These are phyloP conservation scores for Nilaparvata lugens DNA, from an alignment of 1,140 invertebrate species.

Conservation along the genomic window DNA sequence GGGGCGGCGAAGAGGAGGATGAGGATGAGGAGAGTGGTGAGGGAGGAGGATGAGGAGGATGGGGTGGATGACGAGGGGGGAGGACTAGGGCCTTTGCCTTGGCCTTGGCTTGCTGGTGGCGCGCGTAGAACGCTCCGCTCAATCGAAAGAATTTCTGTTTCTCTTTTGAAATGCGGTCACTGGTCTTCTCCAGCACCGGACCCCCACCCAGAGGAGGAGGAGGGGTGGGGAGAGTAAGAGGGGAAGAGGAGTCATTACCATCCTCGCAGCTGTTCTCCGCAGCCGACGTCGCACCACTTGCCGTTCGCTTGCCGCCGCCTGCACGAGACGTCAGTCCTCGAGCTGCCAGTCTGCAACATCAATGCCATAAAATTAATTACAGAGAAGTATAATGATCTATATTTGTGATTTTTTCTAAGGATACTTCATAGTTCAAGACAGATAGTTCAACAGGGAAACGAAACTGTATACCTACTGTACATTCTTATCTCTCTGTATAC, in stretches of 20 bases:
- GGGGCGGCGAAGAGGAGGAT: slow-evolving; percentile 3
- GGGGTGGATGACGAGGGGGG: slow-evolving; percentile 29
- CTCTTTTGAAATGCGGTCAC: slow-evolving; percentile 70
- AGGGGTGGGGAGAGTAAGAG: slow-evolving; percentile 37
- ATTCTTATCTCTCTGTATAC: no score
- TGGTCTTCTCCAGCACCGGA: slow-evolving; percentile 35
- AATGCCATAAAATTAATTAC: no score
- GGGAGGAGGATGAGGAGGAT: slow-evolving; percentile 25
- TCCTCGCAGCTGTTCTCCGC: slow-evolving; percentile 44
- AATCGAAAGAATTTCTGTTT: slow-evolving; percentile 77
- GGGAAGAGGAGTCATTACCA: slow-evolving; percentile 45
- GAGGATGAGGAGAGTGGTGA: slow-evolving; percentile 12
- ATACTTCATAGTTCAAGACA: no score
- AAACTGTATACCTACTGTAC: no score
- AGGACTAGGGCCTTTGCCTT: background rate
- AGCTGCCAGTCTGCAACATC: slow-evolving; percentile 33
- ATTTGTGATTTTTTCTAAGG: no score
- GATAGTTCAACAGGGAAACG: no score
- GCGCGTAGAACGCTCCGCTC: slow-evolving; percentile 56
- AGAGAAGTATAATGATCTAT: no score
- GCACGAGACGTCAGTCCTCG: slow-evolving; percentile 25
- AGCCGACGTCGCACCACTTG: slow-evolving; percentile 31
- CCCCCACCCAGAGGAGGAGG: slow-evolving; percentile 32
- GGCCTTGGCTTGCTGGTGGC: slow-evolving; percentile 24
- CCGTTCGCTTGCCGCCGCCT: slow-evolving; percentile 33